phyloP scores from a whole-genome alignment of 2,888 invertebrate species.

The Mallateleia sp. region DNA sequence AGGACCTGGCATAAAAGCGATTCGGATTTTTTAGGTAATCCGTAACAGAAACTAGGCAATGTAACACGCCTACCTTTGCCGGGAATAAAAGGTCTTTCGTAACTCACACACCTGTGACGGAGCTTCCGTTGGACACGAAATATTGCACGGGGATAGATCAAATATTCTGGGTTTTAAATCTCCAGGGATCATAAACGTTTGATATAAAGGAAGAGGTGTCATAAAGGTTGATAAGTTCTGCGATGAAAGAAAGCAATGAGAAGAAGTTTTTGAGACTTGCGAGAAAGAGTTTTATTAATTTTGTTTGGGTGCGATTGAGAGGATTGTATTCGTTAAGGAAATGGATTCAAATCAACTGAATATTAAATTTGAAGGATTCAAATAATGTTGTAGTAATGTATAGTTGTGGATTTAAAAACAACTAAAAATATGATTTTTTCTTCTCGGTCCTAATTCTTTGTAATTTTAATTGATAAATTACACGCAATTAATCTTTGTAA shows the following conservation, averaged over 20 bases:
- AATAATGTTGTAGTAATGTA: too few relatives aligned
- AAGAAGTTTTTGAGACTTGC: conserved; percentile 23
- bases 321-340: too few relatives aligned
- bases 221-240: conserved; percentile 67
- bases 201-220: conserved; percentile 58
- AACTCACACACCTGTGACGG: too few relatives aligned
- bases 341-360: too few relatives aligned
- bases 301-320: not conserved
- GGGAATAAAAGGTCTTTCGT: too few relatives aligned
- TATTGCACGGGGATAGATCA: conserved; percentile 62
- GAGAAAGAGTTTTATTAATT: not conserved
- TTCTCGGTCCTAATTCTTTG: too few relatives aligned
- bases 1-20: conserved; percentile 70
- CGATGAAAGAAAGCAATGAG: conserved; percentile 53
- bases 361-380: too few relatives aligned
- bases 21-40: conserved; percentile 70
- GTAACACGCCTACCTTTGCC: conserved; percentile 71
- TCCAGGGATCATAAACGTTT: conserved; percentile 55
- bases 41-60: conserved; percentile 77
- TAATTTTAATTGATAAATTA: too few relatives aligned
- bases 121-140: too few relatives aligned
- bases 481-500: too few relatives aligned
- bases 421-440: too few relatives aligned
- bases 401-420: too few relatives aligned
- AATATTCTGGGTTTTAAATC: conserved; percentile 68